These are phyloP conservation scores for Coregonus clupeaformis DNA, from an alignment of 2,113 vertebrate genomes.

Conservation along the genomic window DNA sequence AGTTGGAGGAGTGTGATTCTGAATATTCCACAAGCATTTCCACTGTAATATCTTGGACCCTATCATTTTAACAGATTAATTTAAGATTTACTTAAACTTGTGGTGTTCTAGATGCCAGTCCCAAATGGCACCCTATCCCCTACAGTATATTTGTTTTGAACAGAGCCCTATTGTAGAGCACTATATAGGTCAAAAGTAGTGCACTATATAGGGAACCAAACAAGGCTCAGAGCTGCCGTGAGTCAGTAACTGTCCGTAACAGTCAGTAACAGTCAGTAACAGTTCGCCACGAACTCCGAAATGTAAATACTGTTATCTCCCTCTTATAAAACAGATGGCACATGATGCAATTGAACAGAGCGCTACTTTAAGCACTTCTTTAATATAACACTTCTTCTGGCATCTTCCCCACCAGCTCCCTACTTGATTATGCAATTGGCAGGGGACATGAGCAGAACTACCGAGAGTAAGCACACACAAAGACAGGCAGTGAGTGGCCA, in stretches of 20 bases:
- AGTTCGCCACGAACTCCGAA: conserved; percentile 53
- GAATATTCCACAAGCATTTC: neutral
- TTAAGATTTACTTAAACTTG: too few relatives aligned
- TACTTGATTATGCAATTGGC: conserved; percentile 68
- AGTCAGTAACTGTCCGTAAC: neutral
- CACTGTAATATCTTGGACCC: too few relatives aligned
- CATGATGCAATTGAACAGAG: conserved; percentile 65
- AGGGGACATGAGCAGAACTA: conserved; percentile 42
- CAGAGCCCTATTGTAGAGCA: too few relatives aligned
- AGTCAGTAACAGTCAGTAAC: conserved; percentile 25
- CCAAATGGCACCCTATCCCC: neutral
- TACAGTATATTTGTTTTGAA: too few relatives aligned
- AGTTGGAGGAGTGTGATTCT: neutral
- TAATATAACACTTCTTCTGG: conserved; percentile 55
- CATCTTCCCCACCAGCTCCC: conserved; percentile 68
- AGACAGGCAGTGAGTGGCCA: conserved; percentile 36
- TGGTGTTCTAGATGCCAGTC: too few relatives aligned
- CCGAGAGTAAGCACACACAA: conserved; percentile 38
- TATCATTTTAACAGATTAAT: too few relatives aligned
- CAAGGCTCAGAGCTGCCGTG: conserved; percentile 45
- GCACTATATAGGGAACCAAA: conserved; percentile 27
- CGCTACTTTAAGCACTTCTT: conserved; percentile 4
- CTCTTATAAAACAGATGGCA: conserved; percentile 70
- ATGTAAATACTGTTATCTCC: conserved; percentile 73
- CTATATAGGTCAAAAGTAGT: too few relatives aligned